Evolutionary conservation across 1,140 invertebrate species (phyloP).

Genomic region (Hylaeus anthracinus): DNA sequence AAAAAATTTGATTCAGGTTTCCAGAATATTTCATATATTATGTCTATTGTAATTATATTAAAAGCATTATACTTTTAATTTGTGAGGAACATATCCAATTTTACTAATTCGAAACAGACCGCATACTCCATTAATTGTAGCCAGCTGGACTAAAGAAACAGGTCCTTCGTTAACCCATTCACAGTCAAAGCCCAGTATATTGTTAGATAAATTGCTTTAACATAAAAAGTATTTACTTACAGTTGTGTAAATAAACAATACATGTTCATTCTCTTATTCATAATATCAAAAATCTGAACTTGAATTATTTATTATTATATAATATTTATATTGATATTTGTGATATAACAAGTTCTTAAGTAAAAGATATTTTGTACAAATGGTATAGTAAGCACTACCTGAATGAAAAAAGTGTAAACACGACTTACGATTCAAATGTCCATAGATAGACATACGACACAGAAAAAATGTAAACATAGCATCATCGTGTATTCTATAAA

Average conservation of each 20-base stretch:
- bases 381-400: neutral
- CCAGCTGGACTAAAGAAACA: conserved; percentile 85
- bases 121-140: conserved; percentile 84
- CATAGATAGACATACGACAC: neutral
- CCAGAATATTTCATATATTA: neutral
- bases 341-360: neutral
- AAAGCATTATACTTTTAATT: conserved; percentile 78
- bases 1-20: conserved; percentile 19
- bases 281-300: no score
- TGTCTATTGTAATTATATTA: conserved; percentile 9
- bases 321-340: no score
- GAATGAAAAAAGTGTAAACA: conserved; percentile 3
- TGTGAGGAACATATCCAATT: conserved; percentile 82
- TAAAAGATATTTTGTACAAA: neutral
- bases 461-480: conserved; percentile 20
- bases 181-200: conserved; percentile 86
- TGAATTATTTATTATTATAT: neutral
- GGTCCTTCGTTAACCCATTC: conserved; percentile 85
- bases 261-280: no score
- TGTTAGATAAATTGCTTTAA: conserved; percentile 73
- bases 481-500: neutral
- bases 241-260: neutral
- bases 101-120: conserved; percentile 83
- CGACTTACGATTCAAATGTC: neutral
- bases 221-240: conserved; percentile 19